Percentiles rank a stretch among this genome's conserved stretches.
These are phyloP conservation scores for Atta cephalotes DNA, from an alignment of 1,140 invertebrate genomes.

Conservation along the genomic window DNA sequence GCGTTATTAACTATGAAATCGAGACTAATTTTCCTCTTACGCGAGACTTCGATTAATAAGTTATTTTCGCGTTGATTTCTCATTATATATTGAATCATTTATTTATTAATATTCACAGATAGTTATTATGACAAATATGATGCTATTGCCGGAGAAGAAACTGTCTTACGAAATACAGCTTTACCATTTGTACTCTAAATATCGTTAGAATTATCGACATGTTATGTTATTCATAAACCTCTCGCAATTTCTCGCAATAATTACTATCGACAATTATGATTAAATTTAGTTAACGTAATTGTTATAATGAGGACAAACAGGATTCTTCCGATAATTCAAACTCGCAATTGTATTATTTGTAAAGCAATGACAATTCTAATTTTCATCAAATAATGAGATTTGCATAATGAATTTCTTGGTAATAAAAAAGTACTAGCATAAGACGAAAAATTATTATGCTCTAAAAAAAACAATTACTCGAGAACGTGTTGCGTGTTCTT, in stretches of 20 bases:
- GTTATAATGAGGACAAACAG: not conserved
- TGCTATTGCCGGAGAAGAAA: not conserved
- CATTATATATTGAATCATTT: not conserved
- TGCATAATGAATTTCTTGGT: not conserved
- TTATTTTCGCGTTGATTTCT: constrained; percentile 24
- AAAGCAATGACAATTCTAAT: not conserved
- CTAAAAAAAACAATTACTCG: not conserved
- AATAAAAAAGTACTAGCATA: not conserved
- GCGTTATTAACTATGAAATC: constrained; percentile 36
- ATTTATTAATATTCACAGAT: not conserved
- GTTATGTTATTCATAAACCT: not conserved
- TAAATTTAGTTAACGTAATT: constrained; percentile 5
- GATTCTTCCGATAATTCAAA: not conserved
- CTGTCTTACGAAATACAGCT: not conserved
- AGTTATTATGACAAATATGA: constrained; percentile 2
- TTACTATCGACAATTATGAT: not conserved
- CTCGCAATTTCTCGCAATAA: not conserved
- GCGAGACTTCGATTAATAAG: constrained; percentile 20
- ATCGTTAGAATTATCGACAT: too few species aligned
- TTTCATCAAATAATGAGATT: constrained; percentile 1
- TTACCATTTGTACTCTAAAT: not conserved
- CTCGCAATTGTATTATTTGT: not conserved
- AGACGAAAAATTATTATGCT: not conserved
- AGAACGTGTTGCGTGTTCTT: constrained; percentile 11
- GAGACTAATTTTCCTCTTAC: constrained; percentile 20